Percentiles rank a stretch among this genome's conserved stretches.
These are phyloP conservation scores for Oncorhynchus masou DNA, from an alignment of 2,113 vertebrate species.

Conservation along the genomic window DNA sequence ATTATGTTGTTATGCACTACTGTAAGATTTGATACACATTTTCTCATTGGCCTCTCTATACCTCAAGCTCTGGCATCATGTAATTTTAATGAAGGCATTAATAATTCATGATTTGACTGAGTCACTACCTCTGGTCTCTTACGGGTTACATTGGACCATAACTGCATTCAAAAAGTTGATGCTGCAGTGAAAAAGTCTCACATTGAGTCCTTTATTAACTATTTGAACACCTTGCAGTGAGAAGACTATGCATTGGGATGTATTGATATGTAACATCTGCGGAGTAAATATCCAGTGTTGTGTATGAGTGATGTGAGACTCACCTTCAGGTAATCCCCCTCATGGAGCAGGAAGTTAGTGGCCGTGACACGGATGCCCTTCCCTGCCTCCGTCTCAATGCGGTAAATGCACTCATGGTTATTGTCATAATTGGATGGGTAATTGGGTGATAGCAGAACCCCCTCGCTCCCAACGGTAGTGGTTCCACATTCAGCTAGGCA, in stretches of 20 bases:
- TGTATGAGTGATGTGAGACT: neutral
- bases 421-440: slow-evolving; percentile 95
- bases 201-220: too few species aligned
- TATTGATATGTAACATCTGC: neutral
- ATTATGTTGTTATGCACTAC: too few species aligned
- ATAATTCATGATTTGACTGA: too few species aligned
- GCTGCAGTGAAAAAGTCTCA: too few species aligned
- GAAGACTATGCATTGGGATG: neutral
- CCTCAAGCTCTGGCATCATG: too few species aligned
- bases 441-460: slow-evolving; percentile 92
- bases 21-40: too few species aligned
- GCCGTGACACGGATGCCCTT: slow-evolving; percentile 89
- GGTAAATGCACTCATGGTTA: slow-evolving; percentile 98
- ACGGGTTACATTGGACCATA: too few species aligned
- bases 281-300: neutral
- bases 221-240: too few species aligned
- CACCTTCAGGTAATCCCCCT: slow-evolving; percentile 92
- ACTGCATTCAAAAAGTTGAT: too few species aligned
- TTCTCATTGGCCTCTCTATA: too few species aligned
- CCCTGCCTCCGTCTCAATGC: slow-evolving; percentile 88
- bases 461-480: slow-evolving; percentile 84
- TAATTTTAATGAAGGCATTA: too few species aligned
- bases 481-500: slow-evolving; percentile 93
- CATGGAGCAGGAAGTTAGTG: slow-evolving; percentile 82
- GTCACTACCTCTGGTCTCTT: too few species aligned